These are phyloP conservation scores for Kuschelorhynchus macadamiae DNA, from an alignment of 2,888 invertebrate species.

Conservation along the genomic window DNA sequence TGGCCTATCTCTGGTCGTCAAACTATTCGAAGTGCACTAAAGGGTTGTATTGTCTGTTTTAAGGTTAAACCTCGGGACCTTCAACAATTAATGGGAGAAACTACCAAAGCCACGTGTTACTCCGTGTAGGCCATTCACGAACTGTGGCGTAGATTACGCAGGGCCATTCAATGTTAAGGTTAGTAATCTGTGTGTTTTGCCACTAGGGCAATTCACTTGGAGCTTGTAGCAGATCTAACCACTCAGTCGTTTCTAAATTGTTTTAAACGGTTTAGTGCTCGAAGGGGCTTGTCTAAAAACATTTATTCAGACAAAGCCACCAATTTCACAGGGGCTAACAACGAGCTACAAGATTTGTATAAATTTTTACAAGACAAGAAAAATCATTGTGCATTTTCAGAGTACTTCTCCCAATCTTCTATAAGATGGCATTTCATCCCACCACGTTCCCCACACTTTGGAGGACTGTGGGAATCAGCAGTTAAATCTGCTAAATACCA, in stretches of 20 bases:
- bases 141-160: constrained; percentile 40
- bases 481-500: constrained; percentile 12
- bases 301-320: constrained; percentile 48
- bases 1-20: constrained; percentile 28
- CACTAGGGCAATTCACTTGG: constrained; percentile 23
- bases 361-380: neutral
- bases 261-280: constrained; percentile 39
- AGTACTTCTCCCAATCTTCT: neutral
- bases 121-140: too few species aligned
- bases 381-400: neutral
- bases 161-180: constrained; percentile 9
- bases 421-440: neutral
- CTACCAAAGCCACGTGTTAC: too few species aligned
- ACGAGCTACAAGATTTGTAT: constrained; percentile 15
- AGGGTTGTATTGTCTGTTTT: constrained; percentile 13
- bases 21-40: neutral
- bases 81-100: too few species aligned
- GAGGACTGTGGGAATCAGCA: constrained; percentile 9
- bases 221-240: constrained; percentile 34
- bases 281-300: constrained; percentile 27
- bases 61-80: too few species aligned
- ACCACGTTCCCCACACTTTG: too few species aligned
- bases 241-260: constrained; percentile 31
- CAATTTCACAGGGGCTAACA: constrained; percentile 39
- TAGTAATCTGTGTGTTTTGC: constrained; percentile 7